Conservation (phyloP, 2,888 invertebrate genomes). For the Pomacea canaliculata region DNA sequence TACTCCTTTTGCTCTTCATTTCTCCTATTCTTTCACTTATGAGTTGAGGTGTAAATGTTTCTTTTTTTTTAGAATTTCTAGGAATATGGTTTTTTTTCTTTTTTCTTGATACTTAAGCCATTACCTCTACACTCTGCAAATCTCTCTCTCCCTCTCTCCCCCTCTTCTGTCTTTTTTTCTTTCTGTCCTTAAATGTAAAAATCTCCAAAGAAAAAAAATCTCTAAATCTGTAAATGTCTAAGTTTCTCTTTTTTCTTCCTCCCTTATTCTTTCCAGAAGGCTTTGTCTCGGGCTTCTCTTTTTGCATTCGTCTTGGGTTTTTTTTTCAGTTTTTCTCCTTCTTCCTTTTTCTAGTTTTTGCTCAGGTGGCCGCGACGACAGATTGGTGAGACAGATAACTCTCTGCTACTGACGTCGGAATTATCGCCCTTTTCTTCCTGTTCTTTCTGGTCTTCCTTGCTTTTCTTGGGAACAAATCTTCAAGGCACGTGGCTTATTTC, state of each 20-base stretch:
- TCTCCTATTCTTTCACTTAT: too few relatives aligned
- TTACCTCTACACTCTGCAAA: too few relatives aligned
- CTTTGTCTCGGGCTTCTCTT: neutral
- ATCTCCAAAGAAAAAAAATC: too few relatives aligned
- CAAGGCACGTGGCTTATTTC: too few relatives aligned
- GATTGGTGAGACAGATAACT: neutral
- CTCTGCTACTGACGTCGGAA: neutral
- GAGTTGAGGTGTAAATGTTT: too few relatives aligned
- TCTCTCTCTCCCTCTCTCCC: neutral
- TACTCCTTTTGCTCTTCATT: too few relatives aligned
- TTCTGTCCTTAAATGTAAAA: neutral
- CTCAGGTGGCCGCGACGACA: neutral
- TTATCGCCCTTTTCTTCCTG: neutral
- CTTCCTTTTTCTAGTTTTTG: neutral
- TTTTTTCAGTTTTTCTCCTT: neutral
- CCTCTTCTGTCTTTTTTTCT: neutral
- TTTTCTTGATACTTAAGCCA: too few relatives aligned
- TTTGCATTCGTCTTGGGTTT: neutral
- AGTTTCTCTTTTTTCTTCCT: neutral
- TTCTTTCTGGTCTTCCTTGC: too few relatives aligned
- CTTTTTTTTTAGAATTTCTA: too few relatives aligned
- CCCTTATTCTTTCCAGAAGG: neutral
- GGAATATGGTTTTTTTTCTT: too few relatives aligned
- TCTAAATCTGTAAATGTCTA: too few relatives aligned
- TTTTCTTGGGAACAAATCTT: too few relatives aligned